phyloP scores from a whole-genome alignment of 92 coral and sea anemone genomes.

The Bergia puertoricense region DNA sequence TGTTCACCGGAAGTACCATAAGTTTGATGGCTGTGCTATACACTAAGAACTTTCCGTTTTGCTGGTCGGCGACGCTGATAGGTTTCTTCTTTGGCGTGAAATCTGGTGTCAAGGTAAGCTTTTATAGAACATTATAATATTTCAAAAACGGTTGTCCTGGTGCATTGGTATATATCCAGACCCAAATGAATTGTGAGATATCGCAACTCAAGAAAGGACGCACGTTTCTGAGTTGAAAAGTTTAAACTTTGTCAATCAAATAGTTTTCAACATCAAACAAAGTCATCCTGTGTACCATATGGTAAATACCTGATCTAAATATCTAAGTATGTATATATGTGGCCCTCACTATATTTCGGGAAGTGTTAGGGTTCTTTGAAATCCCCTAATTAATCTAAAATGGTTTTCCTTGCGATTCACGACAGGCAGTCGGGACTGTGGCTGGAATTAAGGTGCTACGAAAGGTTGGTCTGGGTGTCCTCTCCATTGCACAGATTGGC shows the following conservation, averaged over 20 bases:
- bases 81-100: conserved; percentile 53
- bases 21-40: conserved; percentile 53
- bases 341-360: neutral
- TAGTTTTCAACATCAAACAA: no score
- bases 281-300: no score
- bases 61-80: conserved; percentile 53
- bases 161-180: no score
- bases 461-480: neutral
- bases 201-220: no score
- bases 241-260: no score
- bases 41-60: conserved; percentile 54
- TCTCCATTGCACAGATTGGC: conserved; percentile 32
- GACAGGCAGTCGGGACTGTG: conserved; percentile 38
- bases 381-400: neutral
- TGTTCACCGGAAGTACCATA: conserved; percentile 49
- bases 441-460: conserved; percentile 28
- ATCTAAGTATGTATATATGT: no score
- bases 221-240: no score
- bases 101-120: conserved; percentile 35
- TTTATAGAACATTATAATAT: no score
- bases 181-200: no score
- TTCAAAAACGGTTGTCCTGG: no score
- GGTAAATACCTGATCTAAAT: no score
- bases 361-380: no score
- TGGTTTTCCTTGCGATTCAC: neutral